These are phyloP conservation scores for Odontocolon sp. DNA, from an alignment of 2,888 invertebrate species.

Conservation along the genomic window DNA sequence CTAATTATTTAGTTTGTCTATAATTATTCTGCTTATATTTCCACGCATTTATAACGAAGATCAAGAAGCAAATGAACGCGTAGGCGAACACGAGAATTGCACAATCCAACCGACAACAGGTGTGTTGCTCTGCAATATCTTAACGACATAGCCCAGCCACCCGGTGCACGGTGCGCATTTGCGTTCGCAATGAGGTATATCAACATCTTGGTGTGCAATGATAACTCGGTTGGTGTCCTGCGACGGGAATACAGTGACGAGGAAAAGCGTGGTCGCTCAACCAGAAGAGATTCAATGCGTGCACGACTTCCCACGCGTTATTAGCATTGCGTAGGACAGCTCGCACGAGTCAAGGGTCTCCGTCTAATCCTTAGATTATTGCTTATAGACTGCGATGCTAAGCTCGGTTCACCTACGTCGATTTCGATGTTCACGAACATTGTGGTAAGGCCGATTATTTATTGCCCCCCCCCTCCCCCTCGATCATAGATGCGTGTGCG, in stretches of 20 bases:
- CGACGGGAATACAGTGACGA: conserved; percentile 29
- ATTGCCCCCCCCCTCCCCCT: not conserved
- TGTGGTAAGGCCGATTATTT: not conserved
- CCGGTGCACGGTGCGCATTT: conserved; percentile 31
- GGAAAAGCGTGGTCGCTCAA: conserved; percentile 53
- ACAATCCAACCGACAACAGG: conserved; percentile 55
- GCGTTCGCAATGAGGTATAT: too few species aligned
- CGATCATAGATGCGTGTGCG: not conserved
- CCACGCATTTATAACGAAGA: not conserved
- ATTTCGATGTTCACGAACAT: conserved; percentile 23
- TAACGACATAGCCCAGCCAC: conserved; percentile 3
- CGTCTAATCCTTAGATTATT: conserved; percentile 8
- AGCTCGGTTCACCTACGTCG: conserved; percentile 35
- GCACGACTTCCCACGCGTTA: conserved; percentile 66
- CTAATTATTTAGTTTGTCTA: too few species aligned
- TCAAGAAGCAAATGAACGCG: conserved; percentile 11
- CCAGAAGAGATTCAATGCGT: conserved; percentile 61
- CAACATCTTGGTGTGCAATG: too few species aligned
- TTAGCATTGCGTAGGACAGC: conserved; percentile 65
- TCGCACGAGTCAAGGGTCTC: conserved; percentile 26
- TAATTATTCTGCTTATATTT: too few species aligned
- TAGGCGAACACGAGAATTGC: conserved; percentile 33
- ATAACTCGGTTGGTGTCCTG: not conserved
- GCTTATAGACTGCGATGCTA: not conserved
- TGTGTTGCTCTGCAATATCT: conserved; percentile 29